phyloP scores from a whole-genome alignment of 2,113 vertebrate genomes.

The Ochotona curzoniae region DNA sequence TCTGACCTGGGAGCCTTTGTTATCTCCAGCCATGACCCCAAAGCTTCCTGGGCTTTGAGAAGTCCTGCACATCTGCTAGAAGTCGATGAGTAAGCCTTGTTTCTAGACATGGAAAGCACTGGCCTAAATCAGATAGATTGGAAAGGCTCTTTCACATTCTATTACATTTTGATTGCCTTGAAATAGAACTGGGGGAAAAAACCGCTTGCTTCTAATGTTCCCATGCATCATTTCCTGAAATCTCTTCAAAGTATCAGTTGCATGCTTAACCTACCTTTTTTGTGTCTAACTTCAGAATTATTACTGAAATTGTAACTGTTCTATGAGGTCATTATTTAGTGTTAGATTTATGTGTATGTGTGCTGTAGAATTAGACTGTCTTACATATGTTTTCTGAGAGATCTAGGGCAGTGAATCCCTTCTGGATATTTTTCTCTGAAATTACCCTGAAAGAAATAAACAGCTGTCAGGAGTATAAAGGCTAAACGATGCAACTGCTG shows the following conservation, averaged over 20 bases:
- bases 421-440: conserved; percentile 89
- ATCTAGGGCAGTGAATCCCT: conserved; percentile 88
- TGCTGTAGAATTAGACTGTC: conserved; percentile 82
- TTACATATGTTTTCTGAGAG: conserved; percentile 90
- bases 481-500: conserved; percentile 38
- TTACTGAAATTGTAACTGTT: conserved; percentile 62
- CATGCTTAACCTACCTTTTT: background rate
- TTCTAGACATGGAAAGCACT: background rate
- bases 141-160: conserved; percentile 46
- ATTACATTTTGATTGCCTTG: background rate
- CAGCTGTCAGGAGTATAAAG: conserved; percentile 78
- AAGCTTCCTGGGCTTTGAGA: background rate
- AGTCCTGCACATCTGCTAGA: background rate
- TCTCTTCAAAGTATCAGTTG: background rate
- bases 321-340: conserved; percentile 69
- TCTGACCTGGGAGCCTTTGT: background rate
- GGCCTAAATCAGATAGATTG: background rate
- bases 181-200: background rate
- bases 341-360: conserved; percentile 62
- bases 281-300: conserved; percentile 40
- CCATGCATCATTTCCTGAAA: background rate
- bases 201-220: background rate
- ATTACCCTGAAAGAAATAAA: conserved; percentile 88
- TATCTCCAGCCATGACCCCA: background rate
- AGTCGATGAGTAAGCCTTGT: background rate